Conservation (phyloP, 2,113 vertebrate genomes). For the Anguilla rostrata region DNA sequence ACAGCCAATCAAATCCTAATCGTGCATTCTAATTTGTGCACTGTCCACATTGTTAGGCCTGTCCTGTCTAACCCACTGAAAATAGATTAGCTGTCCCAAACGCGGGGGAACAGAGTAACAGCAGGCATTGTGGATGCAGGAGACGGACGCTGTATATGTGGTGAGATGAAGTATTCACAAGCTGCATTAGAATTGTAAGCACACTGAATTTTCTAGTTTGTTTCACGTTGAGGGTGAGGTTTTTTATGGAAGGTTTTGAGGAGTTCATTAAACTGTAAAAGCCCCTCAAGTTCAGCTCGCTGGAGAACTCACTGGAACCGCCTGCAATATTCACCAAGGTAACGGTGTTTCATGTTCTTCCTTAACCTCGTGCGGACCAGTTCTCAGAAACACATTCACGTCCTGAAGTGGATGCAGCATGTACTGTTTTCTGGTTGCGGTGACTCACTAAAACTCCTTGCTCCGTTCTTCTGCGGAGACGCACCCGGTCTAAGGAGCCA, state of each 20-base stretch:
- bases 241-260: background rate
- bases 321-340: background rate
- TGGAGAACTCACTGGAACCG: background rate
- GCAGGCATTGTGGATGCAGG: background rate
- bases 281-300: background rate
- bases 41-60: background rate
- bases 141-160: background rate
- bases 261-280: background rate
- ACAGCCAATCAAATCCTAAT: background rate
- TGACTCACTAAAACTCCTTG: background rate
- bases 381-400: background rate
- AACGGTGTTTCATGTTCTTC: background rate
- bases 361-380: background rate
- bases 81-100: slow-evolving; percentile 1
- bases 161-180: background rate
- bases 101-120: background rate
- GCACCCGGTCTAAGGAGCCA: slow-evolving; percentile 15
- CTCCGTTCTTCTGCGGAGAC: slow-evolving; percentile 10
- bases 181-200: background rate
- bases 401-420: too few species aligned
- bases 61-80: background rate
- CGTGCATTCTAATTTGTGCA: background rate
- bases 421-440: background rate
- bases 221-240: background rate
- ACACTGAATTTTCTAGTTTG: background rate